Conservation (phyloP, 2,888 invertebrate genomes). For the Corythucha ciliata region DNA sequence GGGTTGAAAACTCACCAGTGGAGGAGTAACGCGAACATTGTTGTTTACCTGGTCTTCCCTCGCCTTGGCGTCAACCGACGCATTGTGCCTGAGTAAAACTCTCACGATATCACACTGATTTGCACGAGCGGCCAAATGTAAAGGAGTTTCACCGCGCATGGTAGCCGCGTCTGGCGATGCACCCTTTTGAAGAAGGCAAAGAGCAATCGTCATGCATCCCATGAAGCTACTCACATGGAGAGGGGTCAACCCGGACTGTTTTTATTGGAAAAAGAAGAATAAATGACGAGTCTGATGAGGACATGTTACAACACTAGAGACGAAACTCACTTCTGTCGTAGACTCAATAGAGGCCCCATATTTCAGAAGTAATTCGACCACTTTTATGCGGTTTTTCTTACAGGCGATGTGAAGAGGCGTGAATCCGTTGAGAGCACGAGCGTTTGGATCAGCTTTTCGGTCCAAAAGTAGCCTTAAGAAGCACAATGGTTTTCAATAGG, state of each 20-base stretch:
- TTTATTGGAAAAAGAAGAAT: too few relatives aligned
- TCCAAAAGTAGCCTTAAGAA: conserved; percentile 60
- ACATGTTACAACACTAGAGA: too few relatives aligned
- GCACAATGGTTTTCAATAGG: neutral
- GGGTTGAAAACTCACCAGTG: neutral
- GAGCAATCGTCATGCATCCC: conserved; percentile 99
- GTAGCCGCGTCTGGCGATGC: conserved; percentile 91
- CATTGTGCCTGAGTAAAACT: conserved; percentile 81
- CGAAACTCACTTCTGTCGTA: conserved; percentile 35
- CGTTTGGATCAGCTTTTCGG: conserved; percentile 92
- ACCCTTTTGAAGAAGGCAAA: conserved; percentile 86
- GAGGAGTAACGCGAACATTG: neutral
- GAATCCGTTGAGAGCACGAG: conserved; percentile 93
- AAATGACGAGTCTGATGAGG: too few relatives aligned
- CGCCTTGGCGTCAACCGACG: conserved; percentile 65
- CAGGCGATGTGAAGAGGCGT: conserved; percentile 97
- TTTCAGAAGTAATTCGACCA: conserved; percentile 88
- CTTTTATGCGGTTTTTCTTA: conserved; percentile 95
- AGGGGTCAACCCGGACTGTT: conserved; percentile 80
- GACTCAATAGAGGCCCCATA: conserved; percentile 67
- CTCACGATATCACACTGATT: conserved; percentile 97
- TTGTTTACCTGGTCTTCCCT: conserved; percentile 40
- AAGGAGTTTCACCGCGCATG: conserved; percentile 90
- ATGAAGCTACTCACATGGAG: conserved; percentile 97
- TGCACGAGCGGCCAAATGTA: conserved; percentile 91